Evolutionary conservation across 2,113 vertebrate species (phyloP).

Genomic region (Hyperoodon ampullatus): DNA sequence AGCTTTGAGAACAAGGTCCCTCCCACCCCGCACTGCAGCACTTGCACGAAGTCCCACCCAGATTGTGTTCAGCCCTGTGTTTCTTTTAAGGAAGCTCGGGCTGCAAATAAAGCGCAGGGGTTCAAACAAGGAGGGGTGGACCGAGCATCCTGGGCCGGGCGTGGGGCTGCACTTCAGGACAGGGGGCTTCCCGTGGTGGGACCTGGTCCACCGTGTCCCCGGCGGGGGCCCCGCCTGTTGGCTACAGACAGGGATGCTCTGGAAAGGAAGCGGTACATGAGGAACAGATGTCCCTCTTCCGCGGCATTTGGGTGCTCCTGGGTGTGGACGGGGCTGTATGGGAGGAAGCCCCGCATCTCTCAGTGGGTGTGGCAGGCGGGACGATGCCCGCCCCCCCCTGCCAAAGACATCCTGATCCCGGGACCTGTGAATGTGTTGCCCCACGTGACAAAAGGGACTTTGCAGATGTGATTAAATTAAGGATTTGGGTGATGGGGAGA

Average conservation of each 20-base stretch:
- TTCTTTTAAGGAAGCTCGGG: not conserved
- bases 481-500: not conserved
- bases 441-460: not conserved
- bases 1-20: not conserved
- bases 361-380: not conserved
- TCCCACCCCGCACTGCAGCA: not conserved
- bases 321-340: not conserved
- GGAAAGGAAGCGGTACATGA: not conserved
- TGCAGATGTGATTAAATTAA: not conserved
- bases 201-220: not conserved
- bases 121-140: too few species aligned
- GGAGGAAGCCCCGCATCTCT: not conserved
- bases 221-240: accelerated
- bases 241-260: not conserved
- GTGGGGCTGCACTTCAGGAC: not conserved
- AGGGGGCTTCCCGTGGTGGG: accelerated
- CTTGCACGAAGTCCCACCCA: not conserved
- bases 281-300: not conserved
- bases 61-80: not conserved
- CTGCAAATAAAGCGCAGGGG: not conserved
- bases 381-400: not conserved
- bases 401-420: not conserved
- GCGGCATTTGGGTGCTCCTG: not conserved
- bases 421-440: not conserved
- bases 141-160: not conserved